Base-by-base conservation (phyloP, 2,113 vertebrate species). In the Engystomops pustulosus region DNA sequence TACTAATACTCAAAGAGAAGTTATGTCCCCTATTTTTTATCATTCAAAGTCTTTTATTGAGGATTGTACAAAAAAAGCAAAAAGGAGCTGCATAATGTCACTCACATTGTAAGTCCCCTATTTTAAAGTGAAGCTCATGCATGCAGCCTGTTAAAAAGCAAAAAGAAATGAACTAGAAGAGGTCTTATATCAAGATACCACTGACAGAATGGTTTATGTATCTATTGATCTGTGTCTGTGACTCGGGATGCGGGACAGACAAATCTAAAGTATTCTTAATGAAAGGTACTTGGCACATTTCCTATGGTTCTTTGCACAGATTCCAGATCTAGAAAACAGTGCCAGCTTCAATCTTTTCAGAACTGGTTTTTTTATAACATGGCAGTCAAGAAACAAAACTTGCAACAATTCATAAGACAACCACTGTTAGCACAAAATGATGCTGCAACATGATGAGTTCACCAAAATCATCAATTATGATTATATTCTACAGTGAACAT, bases 401-500 rank as follows among this genome's bases (percentile, higher is more conserved):
- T 30, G 45, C 38, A 4, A 41, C 8, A 41, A 44, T 53, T 12
- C 67, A 30, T 20, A 53, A 72, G 51, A 82, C 10, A 12, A 44
- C 23, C 30, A 25, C 14, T 82, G 68, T 82, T 71, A 71, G 60
- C 25, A 58, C 34, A 82, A 38, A 72, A 72, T 60, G 36, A 81
- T 55, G 44, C 17, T 14, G 80, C 68, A 32, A 68, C 25, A 38
- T 53, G 80, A 58, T 58, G 68, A 58, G 49, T 72, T 34, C 34
- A 72, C 36, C 47, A 72, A 72, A 72, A 72, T 72, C 80, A 82
- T 82, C 67, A 51, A 82, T 82, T 82, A 38, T 82, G 80, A 60
- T 72, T 82, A 82, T 60, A 72, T 72, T 82, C 41, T 60, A 58
- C 67, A 82, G 68, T 72, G 80, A 55, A 71, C 80, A 82, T 82